Evolutionary conservation across 2,797 vertebrate genomes (phyloP), one percentile per base, ranked within the genome.

Genomic region (Poecilia velifera): DNA sequence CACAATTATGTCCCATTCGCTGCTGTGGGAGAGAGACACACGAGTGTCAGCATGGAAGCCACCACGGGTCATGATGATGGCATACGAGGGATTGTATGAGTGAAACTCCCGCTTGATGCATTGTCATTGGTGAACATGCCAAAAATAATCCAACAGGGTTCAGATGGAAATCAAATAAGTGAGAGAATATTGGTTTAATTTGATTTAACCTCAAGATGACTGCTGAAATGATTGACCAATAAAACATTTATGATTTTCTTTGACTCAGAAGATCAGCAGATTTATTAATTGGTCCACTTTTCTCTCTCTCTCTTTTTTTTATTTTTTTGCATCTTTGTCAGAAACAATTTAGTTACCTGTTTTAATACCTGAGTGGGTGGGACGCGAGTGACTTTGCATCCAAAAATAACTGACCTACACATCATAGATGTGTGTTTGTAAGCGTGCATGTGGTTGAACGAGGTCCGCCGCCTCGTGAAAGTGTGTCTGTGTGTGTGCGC

Each of bases 401-500:
- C 86, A 83, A 90, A 92, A 92, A 93, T 92, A 92, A 86, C 89
- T 91, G 92, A 94, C 91, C 91, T 80, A 79, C 55, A 57, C 88
- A 85, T 90, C 86, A 51, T 80, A 77, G 81, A 80, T 80, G 85
- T 88, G 85, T 82, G 79, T 92, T 84, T 92, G 83, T 79, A 81
- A 88, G 87, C 46, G 82, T 88, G 85, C 88, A 79, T 86, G 85
- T 74, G 82, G 84, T 76, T 82, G 72, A 84, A 76, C 81, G 79
- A 72, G 39, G 86, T 77, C 82, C 51, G 1, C 79, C 82, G 73
- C 84, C 82, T 72, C 1, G 77, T 75, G 43, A 68, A 55, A 45
- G 55, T 55, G 55, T 68, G 45, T 43, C 12, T 83, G 86, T 90
- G 86, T 84, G 83, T 88, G 84, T 41, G 41, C 8, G 41, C 8